A percentile compares a stretch with the other conserved stretches of the same genome.
Evolutionary conservation across 2,888 invertebrate genomes (phyloP).

Genomic region (Shargacucullia verbasci): DNA sequence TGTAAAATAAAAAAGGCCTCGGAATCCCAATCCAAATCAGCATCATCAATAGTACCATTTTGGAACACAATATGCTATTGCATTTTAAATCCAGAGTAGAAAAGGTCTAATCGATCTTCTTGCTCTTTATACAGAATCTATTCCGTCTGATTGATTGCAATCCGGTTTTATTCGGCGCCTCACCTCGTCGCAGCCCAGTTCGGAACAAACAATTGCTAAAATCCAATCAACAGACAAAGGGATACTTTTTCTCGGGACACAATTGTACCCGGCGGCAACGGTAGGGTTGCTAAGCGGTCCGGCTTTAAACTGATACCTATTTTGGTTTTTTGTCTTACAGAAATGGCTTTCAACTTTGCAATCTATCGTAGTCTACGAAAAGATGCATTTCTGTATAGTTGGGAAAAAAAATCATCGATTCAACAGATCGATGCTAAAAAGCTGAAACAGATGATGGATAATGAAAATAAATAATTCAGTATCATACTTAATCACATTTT

Average conservation of each 20-base stretch:
- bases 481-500: no score
- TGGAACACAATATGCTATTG: neutral
- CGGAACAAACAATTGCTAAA: conserved; percentile 56
- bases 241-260: conserved; percentile 53
- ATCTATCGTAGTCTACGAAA: no score
- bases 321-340: neutral
- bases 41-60: no score
- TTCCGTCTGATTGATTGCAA: conserved; percentile 44
- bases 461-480: no score
- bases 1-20: no score
- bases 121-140: conserved; percentile 15
- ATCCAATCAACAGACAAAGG: conserved; percentile 60
- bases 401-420: no score
- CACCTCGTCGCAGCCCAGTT: conserved; percentile 38
- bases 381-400: no score
- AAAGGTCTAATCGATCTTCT: conserved; percentile 9
- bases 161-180: conserved; percentile 36
- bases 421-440: no score
- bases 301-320: conserved; percentile 3
- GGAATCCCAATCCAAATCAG: no score
- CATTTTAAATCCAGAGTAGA: conserved; percentile 1
- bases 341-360: no score
- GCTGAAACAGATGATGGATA: no score
- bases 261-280: conserved; percentile 34
- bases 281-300: conserved; percentile 37